Percentiles rank a stretch among this genome's conserved stretches.
Conservation (phyloP, 2,888 invertebrate genomes). For the Tolmerus cingulatus region DNA sequence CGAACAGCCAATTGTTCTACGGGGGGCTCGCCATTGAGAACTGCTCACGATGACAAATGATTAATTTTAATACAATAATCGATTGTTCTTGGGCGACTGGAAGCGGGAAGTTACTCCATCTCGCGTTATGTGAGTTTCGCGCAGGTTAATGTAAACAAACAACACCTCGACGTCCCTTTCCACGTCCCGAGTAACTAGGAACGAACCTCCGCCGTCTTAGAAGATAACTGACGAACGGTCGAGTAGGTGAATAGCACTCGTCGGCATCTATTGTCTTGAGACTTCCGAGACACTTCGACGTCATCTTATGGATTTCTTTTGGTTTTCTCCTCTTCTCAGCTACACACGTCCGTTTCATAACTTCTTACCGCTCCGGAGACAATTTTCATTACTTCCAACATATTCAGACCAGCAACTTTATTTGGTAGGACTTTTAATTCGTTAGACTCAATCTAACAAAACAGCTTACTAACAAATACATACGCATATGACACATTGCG, state of each 20-base stretch:
- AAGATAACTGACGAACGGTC: background rate
- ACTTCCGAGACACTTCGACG: slow-evolving; percentile 30
- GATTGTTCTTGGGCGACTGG: slow-evolving; percentile 33
- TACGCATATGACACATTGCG: no score
- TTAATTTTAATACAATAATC: slow-evolving; percentile 45
- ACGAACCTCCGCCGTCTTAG: background rate
- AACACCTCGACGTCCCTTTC: slow-evolving; percentile 44
- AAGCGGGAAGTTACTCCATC: slow-evolving; percentile 14
- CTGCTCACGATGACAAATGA: slow-evolving; percentile 41
- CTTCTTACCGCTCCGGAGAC: background rate
- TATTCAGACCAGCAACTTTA: background rate
- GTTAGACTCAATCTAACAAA: no score
- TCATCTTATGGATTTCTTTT: background rate
- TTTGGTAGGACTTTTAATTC: no score
- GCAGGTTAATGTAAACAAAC: slow-evolving; percentile 46
- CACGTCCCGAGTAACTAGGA: background rate
- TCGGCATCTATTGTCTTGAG: slow-evolving; percentile 19
- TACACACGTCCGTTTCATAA: background rate
- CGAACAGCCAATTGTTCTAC: slow-evolving; percentile 31
- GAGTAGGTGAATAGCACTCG: slow-evolving; percentile 14
- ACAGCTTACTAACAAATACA: no score
- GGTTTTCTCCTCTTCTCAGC: background rate
- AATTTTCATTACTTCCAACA: background rate
- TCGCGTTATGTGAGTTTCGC: slow-evolving; percentile 7
- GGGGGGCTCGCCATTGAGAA: slow-evolving; percentile 28